Conservation (phyloP, 2,797 vertebrate species). For the Apogon talboti region DNA sequence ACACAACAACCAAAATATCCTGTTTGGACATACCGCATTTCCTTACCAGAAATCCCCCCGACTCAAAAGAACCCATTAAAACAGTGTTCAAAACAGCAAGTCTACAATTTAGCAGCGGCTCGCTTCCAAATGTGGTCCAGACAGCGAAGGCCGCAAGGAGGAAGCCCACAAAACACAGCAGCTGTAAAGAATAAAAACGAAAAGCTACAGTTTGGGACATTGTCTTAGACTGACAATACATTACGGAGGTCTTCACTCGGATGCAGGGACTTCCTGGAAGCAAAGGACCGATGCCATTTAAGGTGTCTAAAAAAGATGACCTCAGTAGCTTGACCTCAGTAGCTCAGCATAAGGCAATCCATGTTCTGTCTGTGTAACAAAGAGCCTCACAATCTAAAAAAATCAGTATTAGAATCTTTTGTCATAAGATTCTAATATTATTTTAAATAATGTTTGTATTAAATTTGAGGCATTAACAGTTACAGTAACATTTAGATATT, state of each 20-base stretch:
- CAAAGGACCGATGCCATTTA: not conserved
- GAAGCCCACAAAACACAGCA: slow-evolving; percentile 77
- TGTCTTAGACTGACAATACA: slow-evolving; percentile 58
- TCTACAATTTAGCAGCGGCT: slow-evolving; percentile 74
- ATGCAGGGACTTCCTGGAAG: slow-evolving; percentile 26
- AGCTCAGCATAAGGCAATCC: slow-evolving; percentile 14
- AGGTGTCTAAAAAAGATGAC: slow-evolving; percentile 1
- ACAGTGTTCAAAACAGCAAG: slow-evolving; percentile 72
- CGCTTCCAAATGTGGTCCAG: slow-evolving; percentile 79
- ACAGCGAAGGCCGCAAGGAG: slow-evolving; percentile 76
- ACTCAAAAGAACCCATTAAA: slow-evolving; percentile 75
- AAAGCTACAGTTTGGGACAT: slow-evolving; percentile 54
- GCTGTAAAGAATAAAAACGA: slow-evolving; percentile 74
- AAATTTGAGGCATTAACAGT: no score
- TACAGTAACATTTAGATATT: no score
- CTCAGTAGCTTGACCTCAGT: slow-evolving; percentile 1
- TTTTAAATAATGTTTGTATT: no score
- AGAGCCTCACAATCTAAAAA: slow-evolving; percentile 14
- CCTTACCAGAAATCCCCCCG: slow-evolving; percentile 70
- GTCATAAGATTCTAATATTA: no score
- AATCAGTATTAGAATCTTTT: no score
- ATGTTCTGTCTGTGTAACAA: slow-evolving; percentile 32
- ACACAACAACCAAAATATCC: slow-evolving; percentile 65
- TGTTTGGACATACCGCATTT: slow-evolving; percentile 66
- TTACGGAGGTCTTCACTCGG: slow-evolving; percentile 35